A percentile compares a stretch with the other conserved stretches of the same genome.
Conservation (phyloP, 2,113 vertebrate species). For the Gopherus flavomarginatus region DNA sequence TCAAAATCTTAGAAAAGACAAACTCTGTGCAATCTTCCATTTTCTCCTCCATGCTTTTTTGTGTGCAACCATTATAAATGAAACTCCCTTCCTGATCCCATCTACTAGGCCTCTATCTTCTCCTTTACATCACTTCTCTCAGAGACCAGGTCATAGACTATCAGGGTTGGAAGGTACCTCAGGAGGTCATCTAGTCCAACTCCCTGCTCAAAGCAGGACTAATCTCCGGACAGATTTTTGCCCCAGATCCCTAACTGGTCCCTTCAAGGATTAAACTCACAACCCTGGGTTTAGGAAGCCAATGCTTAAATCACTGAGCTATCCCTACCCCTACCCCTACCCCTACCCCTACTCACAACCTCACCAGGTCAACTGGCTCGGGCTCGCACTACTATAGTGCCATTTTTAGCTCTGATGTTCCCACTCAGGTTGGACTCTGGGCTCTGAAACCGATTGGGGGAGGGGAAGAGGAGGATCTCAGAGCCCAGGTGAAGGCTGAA, state of each 20-base stretch:
- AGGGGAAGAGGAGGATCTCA: not conserved
- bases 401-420: too few relatives aligned
- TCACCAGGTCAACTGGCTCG: not conserved
- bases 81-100: not conserved
- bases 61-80: not conserved
- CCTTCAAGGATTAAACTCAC: too few relatives aligned
- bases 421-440: not conserved
- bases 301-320: too few relatives aligned
- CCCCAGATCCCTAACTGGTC: too few relatives aligned
- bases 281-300: too few relatives aligned
- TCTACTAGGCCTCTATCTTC: not conserved
- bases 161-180: too few relatives aligned
- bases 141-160: not conserved
- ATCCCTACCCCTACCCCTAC: too few relatives aligned
- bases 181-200: too few relatives aligned
- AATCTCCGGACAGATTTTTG: too few relatives aligned
- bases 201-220: too few relatives aligned
- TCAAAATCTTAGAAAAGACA: not conserved
- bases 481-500: not conserved
- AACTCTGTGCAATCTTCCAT: not conserved
- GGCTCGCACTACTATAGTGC: not conserved
- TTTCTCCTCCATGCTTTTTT: not conserved
- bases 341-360: too few relatives aligned
- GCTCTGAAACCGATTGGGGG: not conserved
- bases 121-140: not conserved